These are phyloP conservation scores for Ranitomeya imitator DNA, from an alignment of 2,113 vertebrate genomes.

Conservation along the genomic window DNA sequence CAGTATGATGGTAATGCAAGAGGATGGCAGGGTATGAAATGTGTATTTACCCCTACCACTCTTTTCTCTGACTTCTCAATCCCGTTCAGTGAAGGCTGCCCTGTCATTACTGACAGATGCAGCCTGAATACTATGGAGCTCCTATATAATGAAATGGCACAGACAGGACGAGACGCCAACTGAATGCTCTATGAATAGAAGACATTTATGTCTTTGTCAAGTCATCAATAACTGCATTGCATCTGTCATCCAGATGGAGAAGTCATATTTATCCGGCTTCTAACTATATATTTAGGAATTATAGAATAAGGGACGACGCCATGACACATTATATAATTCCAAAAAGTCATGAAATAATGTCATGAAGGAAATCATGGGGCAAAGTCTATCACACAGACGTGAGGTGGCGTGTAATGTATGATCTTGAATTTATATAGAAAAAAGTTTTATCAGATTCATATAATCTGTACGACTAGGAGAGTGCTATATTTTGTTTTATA, in stretches of 20 bases:
- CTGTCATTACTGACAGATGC: conserved; percentile 14
- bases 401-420: neutral
- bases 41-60: neutral
- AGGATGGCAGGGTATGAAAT: conserved; percentile 2
- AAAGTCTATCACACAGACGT: neutral
- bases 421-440: neutral
- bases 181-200: neutral
- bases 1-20: neutral
- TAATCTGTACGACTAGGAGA: neutral
- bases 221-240: neutral
- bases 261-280: neutral
- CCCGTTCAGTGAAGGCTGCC: neutral
- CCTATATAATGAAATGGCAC: conserved; percentile 4
- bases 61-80: neutral
- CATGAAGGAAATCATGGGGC: neutral
- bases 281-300: neutral
- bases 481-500: neutral
- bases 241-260: neutral
- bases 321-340: neutral
- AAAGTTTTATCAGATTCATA: neutral
- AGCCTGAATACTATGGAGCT: conserved; percentile 1
- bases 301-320: neutral
- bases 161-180: neutral
- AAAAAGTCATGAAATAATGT: neutral
- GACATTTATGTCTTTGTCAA: neutral